These are phyloP conservation scores for Lordiphosa andalusiaca DNA, from an alignment of 2,888 invertebrate genomes.

Conservation along the genomic window DNA sequence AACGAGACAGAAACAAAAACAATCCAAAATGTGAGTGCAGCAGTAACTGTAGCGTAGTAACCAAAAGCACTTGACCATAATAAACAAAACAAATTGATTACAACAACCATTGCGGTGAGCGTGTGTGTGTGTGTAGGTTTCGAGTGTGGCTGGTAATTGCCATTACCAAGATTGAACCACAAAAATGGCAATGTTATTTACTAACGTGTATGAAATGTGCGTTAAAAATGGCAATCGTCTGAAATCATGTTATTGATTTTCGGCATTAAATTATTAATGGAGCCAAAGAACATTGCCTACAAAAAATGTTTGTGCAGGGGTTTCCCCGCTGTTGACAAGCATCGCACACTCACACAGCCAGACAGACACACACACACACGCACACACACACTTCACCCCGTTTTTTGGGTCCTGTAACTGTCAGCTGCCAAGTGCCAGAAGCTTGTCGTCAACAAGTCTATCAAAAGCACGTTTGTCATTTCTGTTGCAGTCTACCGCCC, in stretches of 20 bases:
- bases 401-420: constrained; percentile 46
- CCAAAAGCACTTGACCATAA: constrained; percentile 33
- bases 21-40: constrained; percentile 63
- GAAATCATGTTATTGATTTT: constrained; percentile 63
- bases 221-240: constrained; percentile 39
- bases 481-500: constrained; percentile 54
- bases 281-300: constrained; percentile 41
- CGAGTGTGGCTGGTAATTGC: constrained; percentile 49
- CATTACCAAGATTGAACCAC: constrained; percentile 59
- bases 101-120: constrained; percentile 29
- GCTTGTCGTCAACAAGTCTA: constrained; percentile 75
- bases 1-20: constrained; percentile 17
- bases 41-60: constrained; percentile 11
- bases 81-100: constrained; percentile 56
- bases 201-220: constrained; percentile 27
- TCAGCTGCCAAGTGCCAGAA: constrained; percentile 72
- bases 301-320: constrained; percentile 29
- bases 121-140: constrained; percentile 14
- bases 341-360: constrained; percentile 16
- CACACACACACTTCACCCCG: constrained; percentile 21
- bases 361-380: constrained; percentile 15
- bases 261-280: constrained; percentile 60
- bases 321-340: constrained; percentile 27
- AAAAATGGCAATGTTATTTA: constrained; percentile 30
- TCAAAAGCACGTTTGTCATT: constrained; percentile 76